A percentile compares a stretch with the other conserved stretches of the same genome.
These are phyloP conservation scores for Eupithecia subfuscata DNA, from an alignment of 2,888 invertebrate genomes.

Conservation along the genomic window DNA sequence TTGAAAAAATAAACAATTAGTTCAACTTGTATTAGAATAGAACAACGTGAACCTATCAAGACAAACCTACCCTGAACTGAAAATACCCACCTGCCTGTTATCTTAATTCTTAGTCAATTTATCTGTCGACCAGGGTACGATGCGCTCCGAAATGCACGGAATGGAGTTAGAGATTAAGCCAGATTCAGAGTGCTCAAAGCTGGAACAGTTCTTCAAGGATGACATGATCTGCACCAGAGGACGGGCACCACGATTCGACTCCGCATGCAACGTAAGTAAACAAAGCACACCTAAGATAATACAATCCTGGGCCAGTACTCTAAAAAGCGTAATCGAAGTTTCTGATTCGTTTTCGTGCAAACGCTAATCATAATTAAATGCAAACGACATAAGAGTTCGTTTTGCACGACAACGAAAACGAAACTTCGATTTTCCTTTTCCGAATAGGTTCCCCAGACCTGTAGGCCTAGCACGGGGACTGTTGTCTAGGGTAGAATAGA, in stretches of 20 bases:
- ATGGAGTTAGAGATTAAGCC: conserved; percentile 64
- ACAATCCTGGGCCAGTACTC: neutral
- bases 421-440: no score
- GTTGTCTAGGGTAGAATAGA: no score
- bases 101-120: neutral
- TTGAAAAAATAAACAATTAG: no score
- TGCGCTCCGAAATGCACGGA: conserved; percentile 76
- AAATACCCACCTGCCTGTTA: neutral
- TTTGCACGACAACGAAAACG: no score
- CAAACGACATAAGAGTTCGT: no score
- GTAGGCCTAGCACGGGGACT: no score
- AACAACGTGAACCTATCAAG: no score
- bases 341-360: no score
- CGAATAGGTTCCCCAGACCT: no score
- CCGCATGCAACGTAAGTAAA: conserved; percentile 75
- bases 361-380: no score
- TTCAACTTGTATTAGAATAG: no score
- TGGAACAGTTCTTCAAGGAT: conserved; percentile 62
- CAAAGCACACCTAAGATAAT: neutral
- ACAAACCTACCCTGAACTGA: neutral
- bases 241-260: conserved; percentile 65
- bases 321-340: no score
- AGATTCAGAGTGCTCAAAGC: conserved; percentile 57
- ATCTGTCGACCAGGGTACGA: conserved; percentile 59
- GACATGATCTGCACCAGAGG: conserved; percentile 76